These are phyloP conservation scores for Apamea crenata DNA, from an alignment of 2,888 invertebrate species.

Conservation along the genomic window DNA sequence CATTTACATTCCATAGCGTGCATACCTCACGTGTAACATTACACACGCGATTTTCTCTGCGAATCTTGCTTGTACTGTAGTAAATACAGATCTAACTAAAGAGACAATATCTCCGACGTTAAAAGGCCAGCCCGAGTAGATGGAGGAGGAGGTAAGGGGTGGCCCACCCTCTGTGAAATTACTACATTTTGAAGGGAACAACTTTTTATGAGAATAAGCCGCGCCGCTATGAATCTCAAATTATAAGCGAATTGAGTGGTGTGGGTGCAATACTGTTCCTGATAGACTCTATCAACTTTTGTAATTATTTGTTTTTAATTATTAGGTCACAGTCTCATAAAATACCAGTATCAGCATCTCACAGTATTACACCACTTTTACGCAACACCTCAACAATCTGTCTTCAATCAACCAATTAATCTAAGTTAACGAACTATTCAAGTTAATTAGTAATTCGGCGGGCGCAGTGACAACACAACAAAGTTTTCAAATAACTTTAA, in stretches of 20 bases:
- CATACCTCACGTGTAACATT: conserved; percentile 47
- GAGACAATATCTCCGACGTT: conserved; percentile 90
- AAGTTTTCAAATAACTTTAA: conserved; percentile 80
- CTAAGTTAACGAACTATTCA: conserved; percentile 72
- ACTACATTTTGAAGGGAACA: conserved; percentile 90
- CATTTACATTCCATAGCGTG: conserved; percentile 45
- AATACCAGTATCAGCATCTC: conserved; percentile 15
- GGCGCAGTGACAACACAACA: conserved; percentile 65
- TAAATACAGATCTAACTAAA: conserved; percentile 89
- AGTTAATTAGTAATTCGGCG: conserved; percentile 74
- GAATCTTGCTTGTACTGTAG: conserved; percentile 80
- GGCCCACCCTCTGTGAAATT: conserved; percentile 86
- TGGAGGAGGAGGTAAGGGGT: conserved; percentile 75
- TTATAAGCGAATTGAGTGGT: conserved; percentile 85
- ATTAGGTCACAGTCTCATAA: neutral
- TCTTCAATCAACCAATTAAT: conserved; percentile 69
- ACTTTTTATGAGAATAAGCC: conserved; percentile 90
- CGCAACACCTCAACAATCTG: conserved; percentile 50
- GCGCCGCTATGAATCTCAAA: conserved; percentile 89
- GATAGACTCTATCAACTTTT: conserved; percentile 38
- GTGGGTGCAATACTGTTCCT: conserved; percentile 51
- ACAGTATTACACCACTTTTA: conserved; percentile 46
- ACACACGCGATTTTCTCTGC: conserved; percentile 71
- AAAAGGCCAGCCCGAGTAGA: conserved; percentile 88
- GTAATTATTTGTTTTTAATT: conserved; percentile 3